A percentile compares a stretch with the other conserved stretches of the same genome.
Conservation (phyloP, 2,113 vertebrate genomes). For the Oncorhynchus kisutch region DNA sequence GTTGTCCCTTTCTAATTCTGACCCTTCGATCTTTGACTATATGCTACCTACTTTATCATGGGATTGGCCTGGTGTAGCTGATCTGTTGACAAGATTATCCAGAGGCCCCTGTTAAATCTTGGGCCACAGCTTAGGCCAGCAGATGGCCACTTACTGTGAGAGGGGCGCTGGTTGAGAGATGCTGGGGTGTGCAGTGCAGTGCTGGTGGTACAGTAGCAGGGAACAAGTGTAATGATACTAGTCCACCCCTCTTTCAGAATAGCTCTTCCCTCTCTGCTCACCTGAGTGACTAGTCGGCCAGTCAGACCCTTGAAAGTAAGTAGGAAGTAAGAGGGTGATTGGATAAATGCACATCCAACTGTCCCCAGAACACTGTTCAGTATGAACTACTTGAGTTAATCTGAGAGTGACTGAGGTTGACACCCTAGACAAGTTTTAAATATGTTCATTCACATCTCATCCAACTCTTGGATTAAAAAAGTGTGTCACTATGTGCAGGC, state of each 20-base stretch:
- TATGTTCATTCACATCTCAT: not conserved
- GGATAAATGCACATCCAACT: constrained; percentile 13
- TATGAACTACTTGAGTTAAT: not conserved
- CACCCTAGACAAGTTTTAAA: too few species aligned
- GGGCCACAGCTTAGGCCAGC: constrained; percentile 28
- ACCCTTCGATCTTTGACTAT: constrained; percentile 1
- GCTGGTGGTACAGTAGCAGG: not conserved
- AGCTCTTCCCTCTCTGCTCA: constrained; percentile 26
- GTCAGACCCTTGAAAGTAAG: too few species aligned
- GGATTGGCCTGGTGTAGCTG: constrained; percentile 18
- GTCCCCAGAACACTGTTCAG: constrained; percentile 19
- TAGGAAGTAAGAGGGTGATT: too few species aligned
- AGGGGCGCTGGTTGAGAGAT: not conserved
- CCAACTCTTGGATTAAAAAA: not conserved
- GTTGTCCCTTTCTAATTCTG: constrained; percentile 35
- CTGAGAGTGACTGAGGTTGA: too few species aligned
- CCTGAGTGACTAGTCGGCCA: constrained; percentile 24
- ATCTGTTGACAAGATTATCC: constrained; percentile 41
- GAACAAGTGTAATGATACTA: too few species aligned
- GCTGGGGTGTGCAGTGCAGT: not conserved
- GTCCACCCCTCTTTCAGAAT: too few species aligned
- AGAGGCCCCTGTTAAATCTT: constrained; percentile 23
- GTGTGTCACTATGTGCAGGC: too few species aligned
- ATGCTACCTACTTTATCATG: constrained; percentile 8
- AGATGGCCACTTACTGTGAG: constrained; percentile 21